Percentiles rank a stretch among this genome's conserved stretches.
phyloP scores from a whole-genome alignment of 53 echinoderm and acorn worm genomes.

The Echinometra lucunter region DNA sequence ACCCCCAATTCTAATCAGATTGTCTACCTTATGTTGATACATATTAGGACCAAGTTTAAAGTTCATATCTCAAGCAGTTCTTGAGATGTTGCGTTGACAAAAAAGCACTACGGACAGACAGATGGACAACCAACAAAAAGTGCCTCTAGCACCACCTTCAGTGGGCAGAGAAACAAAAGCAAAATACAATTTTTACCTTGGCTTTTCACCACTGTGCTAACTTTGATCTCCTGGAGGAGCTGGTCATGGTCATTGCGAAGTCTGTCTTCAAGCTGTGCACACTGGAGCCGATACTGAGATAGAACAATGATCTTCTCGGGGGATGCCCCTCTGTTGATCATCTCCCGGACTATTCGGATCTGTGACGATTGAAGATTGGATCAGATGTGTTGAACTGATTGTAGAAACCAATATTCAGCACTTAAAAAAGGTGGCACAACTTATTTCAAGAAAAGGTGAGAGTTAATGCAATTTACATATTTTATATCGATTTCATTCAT shows the following conservation, averaged over 20 bases:
- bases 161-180: neutral
- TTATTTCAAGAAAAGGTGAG: too few relatives aligned
- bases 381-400: neutral
- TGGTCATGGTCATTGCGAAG: neutral
- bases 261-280: conserved; percentile 69
- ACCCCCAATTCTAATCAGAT: too few relatives aligned
- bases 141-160: too few relatives aligned
- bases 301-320: conserved; percentile 70
- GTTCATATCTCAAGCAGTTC: too few relatives aligned
- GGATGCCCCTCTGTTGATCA: conserved; percentile 59
- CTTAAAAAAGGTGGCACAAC: too few relatives aligned
- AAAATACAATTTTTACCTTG: conserved; percentile 73
- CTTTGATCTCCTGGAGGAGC: conserved; percentile 1
- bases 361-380: neutral
- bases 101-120: too few relatives aligned
- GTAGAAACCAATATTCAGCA: too few relatives aligned
- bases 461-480: too few relatives aligned
- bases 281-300: conserved; percentile 92
- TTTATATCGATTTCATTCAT: neutral
- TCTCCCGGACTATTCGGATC: conserved; percentile 73
- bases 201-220: conserved; percentile 89
- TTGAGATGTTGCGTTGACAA: too few relatives aligned
- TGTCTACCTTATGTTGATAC: too few relatives aligned
- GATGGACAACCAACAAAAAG: too few relatives aligned
- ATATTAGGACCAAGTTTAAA: too few relatives aligned